Evolutionary conservation across 2,113 vertebrate genomes (phyloP).

Genomic region (Gadus chalcogrammus): DNA sequence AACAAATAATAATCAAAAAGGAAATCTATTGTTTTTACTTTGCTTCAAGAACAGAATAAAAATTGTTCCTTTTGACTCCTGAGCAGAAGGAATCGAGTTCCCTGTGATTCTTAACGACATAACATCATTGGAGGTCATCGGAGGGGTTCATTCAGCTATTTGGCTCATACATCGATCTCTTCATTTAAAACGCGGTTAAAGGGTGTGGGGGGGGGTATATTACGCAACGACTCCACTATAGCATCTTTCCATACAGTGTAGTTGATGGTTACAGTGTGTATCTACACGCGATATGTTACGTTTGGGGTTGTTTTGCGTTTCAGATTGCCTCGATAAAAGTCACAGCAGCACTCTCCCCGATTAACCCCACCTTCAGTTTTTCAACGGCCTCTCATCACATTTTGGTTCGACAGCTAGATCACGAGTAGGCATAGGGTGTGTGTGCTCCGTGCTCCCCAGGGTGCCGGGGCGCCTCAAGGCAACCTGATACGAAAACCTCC

Average conservation of each 20-base stretch:
- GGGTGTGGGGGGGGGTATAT: constrained; percentile 42
- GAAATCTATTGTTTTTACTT: constrained; percentile 2
- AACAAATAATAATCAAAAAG: constrained; percentile 18
- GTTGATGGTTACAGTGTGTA: constrained; percentile 76
- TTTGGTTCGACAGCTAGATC: constrained; percentile 1
- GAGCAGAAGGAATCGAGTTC: constrained; percentile 42
- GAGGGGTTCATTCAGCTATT: constrained; percentile 49
- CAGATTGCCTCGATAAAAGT: constrained; percentile 9
- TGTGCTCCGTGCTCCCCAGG: too few species aligned
- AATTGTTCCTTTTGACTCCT: constrained; percentile 33
- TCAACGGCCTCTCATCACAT: background rate
- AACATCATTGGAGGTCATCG: constrained; percentile 8
- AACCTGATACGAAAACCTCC: constrained; percentile 27
- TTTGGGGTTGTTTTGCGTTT: constrained; percentile 32
- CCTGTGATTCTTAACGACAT: constrained; percentile 14
- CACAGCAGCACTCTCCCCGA: too few species aligned
- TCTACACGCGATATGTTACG: constrained; percentile 77
- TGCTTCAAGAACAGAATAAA: constrained; percentile 12
- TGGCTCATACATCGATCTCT: constrained; percentile 67
- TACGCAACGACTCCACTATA: constrained; percentile 62
- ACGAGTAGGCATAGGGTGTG: too few species aligned
- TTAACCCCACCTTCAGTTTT: too few species aligned
- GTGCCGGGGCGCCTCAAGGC: background rate
- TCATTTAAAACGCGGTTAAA: constrained; percentile 62
- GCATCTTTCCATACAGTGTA: constrained; percentile 68